A percentile compares a stretch with the other conserved stretches of the same genome.
phyloP scores from a whole-genome alignment of 37 sponge, comb jelly and placozoan species.

The Chondrilla cf. caribensis region DNA sequence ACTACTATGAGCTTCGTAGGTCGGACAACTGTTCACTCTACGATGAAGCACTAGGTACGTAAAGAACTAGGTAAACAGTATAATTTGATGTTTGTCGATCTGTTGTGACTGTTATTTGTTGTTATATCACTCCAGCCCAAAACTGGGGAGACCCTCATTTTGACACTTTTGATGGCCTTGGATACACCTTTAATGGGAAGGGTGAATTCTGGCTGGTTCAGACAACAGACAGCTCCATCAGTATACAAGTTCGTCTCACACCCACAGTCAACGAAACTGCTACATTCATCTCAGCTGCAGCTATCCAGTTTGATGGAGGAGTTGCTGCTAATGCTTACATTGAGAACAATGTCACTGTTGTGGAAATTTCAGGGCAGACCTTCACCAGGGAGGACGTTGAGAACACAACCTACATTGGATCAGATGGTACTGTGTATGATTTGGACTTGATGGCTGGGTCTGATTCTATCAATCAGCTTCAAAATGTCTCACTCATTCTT shows the following conservation, averaged over 20 bases:
- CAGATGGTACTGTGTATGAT: not conserved
- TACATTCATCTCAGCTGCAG: slow-evolving; percentile 38
- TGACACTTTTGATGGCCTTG: slow-evolving; percentile 40
- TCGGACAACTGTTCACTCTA: slow-evolving; percentile 37
- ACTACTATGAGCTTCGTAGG: slow-evolving; percentile 36
- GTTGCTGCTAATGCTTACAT: slow-evolving; percentile 13
- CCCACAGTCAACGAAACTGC: not conserved
- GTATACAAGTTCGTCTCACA: slow-evolving; percentile 35
- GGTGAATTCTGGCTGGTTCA: slow-evolving; percentile 54
- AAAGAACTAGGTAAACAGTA: slow-evolving; percentile 1
- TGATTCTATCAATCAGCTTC: not conserved
- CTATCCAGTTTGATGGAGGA: slow-evolving; percentile 13
- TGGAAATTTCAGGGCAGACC: not conserved
- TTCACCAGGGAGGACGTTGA: not conserved
- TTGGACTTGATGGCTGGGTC: not conserved
- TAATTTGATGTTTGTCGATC: not conserved
- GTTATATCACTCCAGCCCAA: slow-evolving; percentile 17
- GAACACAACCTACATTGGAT: slow-evolving; percentile 1
- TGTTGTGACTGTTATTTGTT: not conserved
- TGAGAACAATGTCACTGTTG: not conserved
- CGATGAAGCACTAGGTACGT: slow-evolving; percentile 18
- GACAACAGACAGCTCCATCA: slow-evolving; percentile 28
- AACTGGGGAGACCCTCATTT: slow-evolving; percentile 69
- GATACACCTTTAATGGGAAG: slow-evolving; percentile 68
- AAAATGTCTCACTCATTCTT: not conserved